Evolutionary conservation across 2,113 vertebrate genomes (phyloP), one percentile per base, ranked within the genome.

Genomic region (Embiotoca jacksoni): DNA sequence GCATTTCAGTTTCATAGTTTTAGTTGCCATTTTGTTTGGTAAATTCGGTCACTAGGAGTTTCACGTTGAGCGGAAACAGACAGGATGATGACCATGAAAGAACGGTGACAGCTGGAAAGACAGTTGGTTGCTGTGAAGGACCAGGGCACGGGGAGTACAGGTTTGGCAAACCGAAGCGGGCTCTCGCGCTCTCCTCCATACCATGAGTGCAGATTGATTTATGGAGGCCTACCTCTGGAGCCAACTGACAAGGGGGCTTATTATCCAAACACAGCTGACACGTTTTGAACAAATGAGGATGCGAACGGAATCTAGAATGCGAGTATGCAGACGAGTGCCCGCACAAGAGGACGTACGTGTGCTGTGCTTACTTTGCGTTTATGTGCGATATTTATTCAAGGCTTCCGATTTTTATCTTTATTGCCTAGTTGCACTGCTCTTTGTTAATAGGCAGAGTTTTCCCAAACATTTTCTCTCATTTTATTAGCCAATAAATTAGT

Each of bases 81-180:
- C 58, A 66, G 36, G n/a, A 53, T 23, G 46, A 36, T 47, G 44
- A 77, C 68, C 10, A 9, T 53, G 58, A 68, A 37, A 80, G 41
- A 84, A 49, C 2, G 41, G 69, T 56, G 86, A 75, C 80, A 80
- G 78, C 77, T 85, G 79, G 72, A 65, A 6, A 64, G 61, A 75
- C 80, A 62, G 61, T 86, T 79, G 76, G 61, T 57, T 53, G 35
- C 30, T 52, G 35, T 49, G 75, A 72, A 69, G 56, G 74, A 83
- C 11, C 44, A 56, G 75, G 3, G 35, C 63, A 33, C 7, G 15
- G 59, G 75, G 67, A 72, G 35, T 14, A 59, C 47, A 76, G 67
- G 32, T 59, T 75, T 70, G 72, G 80, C 86, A 77, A 72, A 39
- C 59, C 39, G 55, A 49, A 33, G 16, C 2, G 1, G 57, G 7